Evolutionary conservation across 2,113 vertebrate species (phyloP).

Genomic region (Melanocharis versteri): DNA sequence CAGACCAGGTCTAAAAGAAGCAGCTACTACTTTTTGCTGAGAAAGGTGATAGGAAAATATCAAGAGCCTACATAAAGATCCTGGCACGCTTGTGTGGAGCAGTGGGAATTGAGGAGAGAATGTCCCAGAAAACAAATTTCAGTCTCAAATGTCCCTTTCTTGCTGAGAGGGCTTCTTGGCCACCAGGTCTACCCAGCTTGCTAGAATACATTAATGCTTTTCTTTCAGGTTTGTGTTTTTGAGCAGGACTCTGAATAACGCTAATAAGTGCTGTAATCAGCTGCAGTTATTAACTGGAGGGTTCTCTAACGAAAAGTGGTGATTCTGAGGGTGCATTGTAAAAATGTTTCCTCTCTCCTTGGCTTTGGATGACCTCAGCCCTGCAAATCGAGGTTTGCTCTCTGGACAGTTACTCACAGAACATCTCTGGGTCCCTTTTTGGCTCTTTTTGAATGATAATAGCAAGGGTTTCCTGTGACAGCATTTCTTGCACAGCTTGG

Average conservation of each 20-base stretch:
- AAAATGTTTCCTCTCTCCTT: neutral
- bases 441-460: slow-evolving; percentile 14
- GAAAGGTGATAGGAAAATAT: neutral
- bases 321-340: neutral
- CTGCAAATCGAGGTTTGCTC: neutral
- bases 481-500: slow-evolving; percentile 47
- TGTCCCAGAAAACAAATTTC: neutral
- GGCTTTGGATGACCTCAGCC: neutral
- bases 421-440: neutral
- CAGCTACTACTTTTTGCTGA: neutral
- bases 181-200: neutral
- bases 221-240: neutral
- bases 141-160: neutral
- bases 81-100: neutral
- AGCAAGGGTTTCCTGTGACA: slow-evolving; percentile 45
- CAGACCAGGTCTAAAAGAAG: neutral
- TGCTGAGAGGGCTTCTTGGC: neutral
- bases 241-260: neutral
- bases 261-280: neutral
- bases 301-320: neutral
- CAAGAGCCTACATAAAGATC: neutral
- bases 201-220: fast-evolving
- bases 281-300: neutral
- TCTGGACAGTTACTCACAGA: slow-evolving; percentile 7
- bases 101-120: neutral